Conservation (phyloP, 2,797 vertebrate genomes). For the Scyliorhinus canicula region DNA sequence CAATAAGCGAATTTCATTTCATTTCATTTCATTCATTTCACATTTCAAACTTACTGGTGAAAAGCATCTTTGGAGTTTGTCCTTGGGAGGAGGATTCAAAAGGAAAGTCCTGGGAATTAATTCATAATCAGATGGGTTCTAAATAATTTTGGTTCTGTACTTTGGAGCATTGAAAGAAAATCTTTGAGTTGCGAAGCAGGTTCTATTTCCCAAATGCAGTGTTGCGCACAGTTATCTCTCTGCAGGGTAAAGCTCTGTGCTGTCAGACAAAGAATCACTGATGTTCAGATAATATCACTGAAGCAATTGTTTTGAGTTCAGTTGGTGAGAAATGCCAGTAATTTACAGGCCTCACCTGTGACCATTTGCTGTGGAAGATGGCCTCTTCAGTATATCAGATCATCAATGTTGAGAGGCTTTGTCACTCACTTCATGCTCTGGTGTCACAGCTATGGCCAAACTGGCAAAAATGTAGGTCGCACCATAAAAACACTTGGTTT, state of each 20-base stretch:
- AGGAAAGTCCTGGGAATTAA: background rate
- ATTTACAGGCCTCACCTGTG: slow-evolving; percentile 43
- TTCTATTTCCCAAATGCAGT: background rate
- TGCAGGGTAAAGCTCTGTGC: slow-evolving; percentile 36
- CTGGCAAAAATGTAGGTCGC: background rate
- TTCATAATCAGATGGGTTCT: background rate
- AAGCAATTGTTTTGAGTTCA: slow-evolving; percentile 41
- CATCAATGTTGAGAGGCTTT: slow-evolving; percentile 26
- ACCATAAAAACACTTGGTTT: background rate
- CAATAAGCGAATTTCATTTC: no score
- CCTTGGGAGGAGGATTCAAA: background rate
- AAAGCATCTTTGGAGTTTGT: background rate
- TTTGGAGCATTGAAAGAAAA: background rate
- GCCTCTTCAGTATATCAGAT: slow-evolving; percentile 2
- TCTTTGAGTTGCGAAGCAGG: background rate
- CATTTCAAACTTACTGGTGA: background rate
- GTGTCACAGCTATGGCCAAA: slow-evolving; percentile 33
- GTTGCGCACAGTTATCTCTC: background rate
- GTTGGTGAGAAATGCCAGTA: slow-evolving; percentile 1
- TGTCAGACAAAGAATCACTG: slow-evolving; percentile 39
- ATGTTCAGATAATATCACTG: slow-evolving; percentile 39
- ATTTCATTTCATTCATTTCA: no score
- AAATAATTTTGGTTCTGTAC: background rate
- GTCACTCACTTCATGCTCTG: background rate
- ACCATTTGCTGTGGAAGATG: background rate